phyloP scores from a whole-genome alignment of 23 tunicate genomes.

The Phallusia fumigata region DNA sequence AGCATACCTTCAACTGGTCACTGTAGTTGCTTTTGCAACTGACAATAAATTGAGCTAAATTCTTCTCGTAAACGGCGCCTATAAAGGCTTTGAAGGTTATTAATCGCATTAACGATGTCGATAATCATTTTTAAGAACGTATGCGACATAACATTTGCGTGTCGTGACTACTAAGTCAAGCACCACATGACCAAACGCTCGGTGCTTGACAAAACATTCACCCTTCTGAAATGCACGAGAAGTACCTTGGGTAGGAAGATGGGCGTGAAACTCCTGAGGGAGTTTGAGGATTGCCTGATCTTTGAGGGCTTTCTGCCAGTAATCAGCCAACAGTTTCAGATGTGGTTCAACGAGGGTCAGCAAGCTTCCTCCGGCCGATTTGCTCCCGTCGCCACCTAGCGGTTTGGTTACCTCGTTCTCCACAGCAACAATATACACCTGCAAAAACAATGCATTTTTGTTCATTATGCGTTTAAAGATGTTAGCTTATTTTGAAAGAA shows the following conservation, averaged over 20 bases:
- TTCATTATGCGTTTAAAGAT: too few relatives aligned
- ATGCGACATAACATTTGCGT: neutral
- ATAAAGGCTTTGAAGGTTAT: too few relatives aligned
- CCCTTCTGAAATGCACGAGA: too few relatives aligned
- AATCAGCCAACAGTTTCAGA: slow-evolving; percentile 44
- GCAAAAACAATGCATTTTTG: neutral
- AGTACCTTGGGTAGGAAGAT: slow-evolving; percentile 68
- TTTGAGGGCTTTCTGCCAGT: slow-evolving; percentile 61
- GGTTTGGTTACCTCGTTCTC: neutral
- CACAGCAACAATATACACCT: neutral
- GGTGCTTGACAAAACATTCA: too few relatives aligned
- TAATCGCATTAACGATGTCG: too few relatives aligned
- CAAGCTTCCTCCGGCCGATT: slow-evolving; percentile 34
- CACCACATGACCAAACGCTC: too few relatives aligned
- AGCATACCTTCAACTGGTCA: too few relatives aligned
- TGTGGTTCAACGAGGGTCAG: slow-evolving; percentile 77
- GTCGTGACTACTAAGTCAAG: neutral
- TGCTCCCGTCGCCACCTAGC: neutral
- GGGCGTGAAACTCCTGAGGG: slow-evolving; percentile 54
- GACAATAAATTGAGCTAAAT: too few relatives aligned
- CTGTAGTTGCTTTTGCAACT: too few relatives aligned
- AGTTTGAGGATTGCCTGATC: slow-evolving; percentile 83
- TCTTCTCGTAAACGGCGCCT: too few relatives aligned
- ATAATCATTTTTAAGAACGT: too few relatives aligned
- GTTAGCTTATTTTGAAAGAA: too few relatives aligned